A percentile compares a stretch with the other conserved stretches of the same genome.
Evolutionary conservation across 2,888 invertebrate genomes (phyloP).

Genomic region (Drosophila vallismaia): DNA sequence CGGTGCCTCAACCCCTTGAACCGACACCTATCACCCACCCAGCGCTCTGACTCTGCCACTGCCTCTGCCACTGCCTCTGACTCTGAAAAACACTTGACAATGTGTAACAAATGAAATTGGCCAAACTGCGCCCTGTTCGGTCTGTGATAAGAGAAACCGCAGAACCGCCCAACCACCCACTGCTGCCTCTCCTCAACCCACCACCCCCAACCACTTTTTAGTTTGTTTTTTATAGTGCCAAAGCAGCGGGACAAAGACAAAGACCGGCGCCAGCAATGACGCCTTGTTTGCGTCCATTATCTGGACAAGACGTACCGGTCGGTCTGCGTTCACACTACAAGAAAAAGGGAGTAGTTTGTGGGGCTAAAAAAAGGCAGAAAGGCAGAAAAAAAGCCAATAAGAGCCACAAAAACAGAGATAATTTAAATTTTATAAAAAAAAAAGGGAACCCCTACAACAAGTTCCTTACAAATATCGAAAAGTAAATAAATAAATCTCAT

Average conservation of each 20-base stretch:
- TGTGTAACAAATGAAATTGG: conserved; percentile 50
- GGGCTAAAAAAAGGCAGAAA: neutral
- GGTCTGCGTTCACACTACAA: neutral
- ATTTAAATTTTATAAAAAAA: no score
- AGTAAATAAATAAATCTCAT: neutral
- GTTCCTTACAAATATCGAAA: no score
- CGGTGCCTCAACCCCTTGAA: conserved; percentile 5
- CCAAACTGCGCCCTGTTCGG: conserved; percentile 22
- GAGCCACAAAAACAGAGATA: no score
- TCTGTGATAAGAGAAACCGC: conserved; percentile 15
- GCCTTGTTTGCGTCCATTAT: conserved; percentile 56
- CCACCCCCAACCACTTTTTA: conserved; percentile 7
- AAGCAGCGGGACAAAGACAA: conserved; percentile 29
- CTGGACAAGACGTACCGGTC: conserved; percentile 32
- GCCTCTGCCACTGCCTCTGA: neutral
- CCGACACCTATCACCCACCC: neutral
- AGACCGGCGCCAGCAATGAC: conserved; percentile 57
- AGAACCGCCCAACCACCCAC: conserved; percentile 1
- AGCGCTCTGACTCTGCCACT: neutral
- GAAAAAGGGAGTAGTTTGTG: neutral
- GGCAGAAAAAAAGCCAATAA: neutral
- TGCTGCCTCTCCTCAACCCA: neutral
- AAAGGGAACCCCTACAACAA: no score
- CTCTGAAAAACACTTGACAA: conserved; percentile 20
- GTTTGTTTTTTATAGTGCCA: conserved; percentile 30